Percentiles rank a stretch among this genome's conserved stretches.
phyloP scores from a whole-genome alignment of 35 echinoderm and acorn worm genomes.

The Ptychodera flava region DNA sequence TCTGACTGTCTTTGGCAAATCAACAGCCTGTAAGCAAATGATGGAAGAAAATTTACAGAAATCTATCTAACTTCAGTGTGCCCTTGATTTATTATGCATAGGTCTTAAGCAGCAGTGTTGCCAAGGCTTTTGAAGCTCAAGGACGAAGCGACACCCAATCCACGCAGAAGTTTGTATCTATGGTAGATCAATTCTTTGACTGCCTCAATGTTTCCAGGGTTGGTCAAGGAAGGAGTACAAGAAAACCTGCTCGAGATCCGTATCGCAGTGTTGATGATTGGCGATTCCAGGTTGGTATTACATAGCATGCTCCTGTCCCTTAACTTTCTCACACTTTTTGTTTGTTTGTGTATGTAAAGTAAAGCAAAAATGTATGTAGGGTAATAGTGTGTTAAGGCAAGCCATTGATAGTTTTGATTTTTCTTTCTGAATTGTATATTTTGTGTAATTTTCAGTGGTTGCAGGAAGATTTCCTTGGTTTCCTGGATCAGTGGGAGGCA shows the following conservation, averaged over 20 bases:
- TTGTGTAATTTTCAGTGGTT: slow-evolving; percentile 39
- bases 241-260: slow-evolving; percentile 21
- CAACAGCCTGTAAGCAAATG: no score
- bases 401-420: not conserved
- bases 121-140: slow-evolving; percentile 35
- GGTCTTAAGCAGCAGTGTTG: slow-evolving; percentile 40
- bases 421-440: not conserved
- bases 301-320: not conserved
- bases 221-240: slow-evolving; percentile 11
- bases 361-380: not conserved
- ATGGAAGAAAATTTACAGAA: not conserved
- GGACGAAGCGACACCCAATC: slow-evolving; percentile 17
- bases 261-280: slow-evolving; percentile 39
- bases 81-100: slow-evolving; percentile 16
- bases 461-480: slow-evolving; percentile 29
- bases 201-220: slow-evolving; percentile 48
- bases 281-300: slow-evolving; percentile 43
- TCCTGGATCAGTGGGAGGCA: slow-evolving; percentile 37
- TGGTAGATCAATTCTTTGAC: slow-evolving; percentile 67
- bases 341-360: not conserved
- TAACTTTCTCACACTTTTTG: not conserved
- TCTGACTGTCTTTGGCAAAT: not conserved
- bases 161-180: slow-evolving; percentile 46
- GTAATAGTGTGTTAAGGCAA: not conserved
- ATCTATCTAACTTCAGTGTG: not conserved